Percentiles rank a stretch among this genome's conserved stretches.
These are phyloP conservation scores for Leucopsar rothschildi DNA, from an alignment of 2,113 vertebrate species.

Conservation along the genomic window DNA sequence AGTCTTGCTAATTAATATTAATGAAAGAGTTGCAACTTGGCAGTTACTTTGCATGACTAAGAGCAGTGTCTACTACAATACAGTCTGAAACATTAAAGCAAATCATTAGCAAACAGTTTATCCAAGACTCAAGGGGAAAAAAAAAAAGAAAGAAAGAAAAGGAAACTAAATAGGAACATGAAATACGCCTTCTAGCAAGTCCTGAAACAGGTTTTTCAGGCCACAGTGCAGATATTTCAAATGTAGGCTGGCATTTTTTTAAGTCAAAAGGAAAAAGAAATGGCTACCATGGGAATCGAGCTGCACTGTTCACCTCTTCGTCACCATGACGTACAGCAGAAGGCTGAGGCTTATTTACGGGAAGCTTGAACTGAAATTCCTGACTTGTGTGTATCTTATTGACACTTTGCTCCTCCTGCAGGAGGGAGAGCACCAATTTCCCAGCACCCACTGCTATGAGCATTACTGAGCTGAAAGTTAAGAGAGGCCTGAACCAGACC, in stretches of 20 bases:
- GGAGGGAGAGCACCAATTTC: not conserved
- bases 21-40: not conserved
- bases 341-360: constrained; percentile 2
- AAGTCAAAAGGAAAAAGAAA: constrained; percentile 16
- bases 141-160: not conserved
- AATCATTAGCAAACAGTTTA: not conserved
- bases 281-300: not conserved
- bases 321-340: constrained; percentile 9
- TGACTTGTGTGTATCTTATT: not conserved
- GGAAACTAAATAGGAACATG: not conserved
- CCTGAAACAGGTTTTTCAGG: not conserved
- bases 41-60: not conserved
- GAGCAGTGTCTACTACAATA: not conserved
- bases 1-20: not conserved
- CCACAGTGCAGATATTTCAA: not conserved
- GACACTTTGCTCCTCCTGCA: not conserved
- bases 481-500: not conserved
- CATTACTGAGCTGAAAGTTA: not conserved
- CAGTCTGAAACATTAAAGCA: not conserved
- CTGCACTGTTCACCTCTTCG: not conserved
- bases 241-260: not conserved
- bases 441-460: not conserved
- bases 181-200: not conserved
- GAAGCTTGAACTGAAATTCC: not conserved
- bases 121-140: not conserved